Conservation (phyloP, 1,140 invertebrate genomes). For the Drosophila athabasca region DNA sequence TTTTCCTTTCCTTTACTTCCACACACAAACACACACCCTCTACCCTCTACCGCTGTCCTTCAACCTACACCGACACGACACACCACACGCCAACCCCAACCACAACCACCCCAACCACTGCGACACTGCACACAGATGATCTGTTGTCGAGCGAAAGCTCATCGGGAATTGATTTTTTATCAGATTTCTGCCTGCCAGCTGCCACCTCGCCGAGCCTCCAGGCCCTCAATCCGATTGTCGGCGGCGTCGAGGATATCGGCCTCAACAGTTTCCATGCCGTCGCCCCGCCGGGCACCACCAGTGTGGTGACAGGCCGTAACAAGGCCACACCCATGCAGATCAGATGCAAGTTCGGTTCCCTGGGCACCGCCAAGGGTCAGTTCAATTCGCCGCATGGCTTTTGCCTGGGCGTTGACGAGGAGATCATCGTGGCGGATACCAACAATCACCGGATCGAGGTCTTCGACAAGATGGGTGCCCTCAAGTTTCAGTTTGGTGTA, state of each 20-base stretch:
- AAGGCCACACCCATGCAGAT: conserved; percentile 93
- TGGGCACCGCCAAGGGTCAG: conserved; percentile 95
- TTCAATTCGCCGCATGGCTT: conserved; percentile 99
- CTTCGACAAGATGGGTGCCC: conserved; percentile 94
- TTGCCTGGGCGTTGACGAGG: conserved; percentile 96
- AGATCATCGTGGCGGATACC: conserved; percentile 97
- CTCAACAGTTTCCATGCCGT: conserved; percentile 79
- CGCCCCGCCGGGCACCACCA: conserved; percentile 64
- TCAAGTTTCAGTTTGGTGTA: conserved; percentile 95
- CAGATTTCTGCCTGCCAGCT: conserved; percentile 85
- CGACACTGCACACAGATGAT: conserved; percentile 62
- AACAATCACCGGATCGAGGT: conserved; percentile 98
- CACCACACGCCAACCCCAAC: conserved; percentile 18
- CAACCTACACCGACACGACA: conserved; percentile 4
- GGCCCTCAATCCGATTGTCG: conserved; percentile 76
- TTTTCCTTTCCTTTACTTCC: conserved; percentile 22
- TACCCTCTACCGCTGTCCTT: conserved; percentile 12
- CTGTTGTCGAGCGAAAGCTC: conserved; percentile 85
- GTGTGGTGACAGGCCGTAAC: conserved; percentile 85
- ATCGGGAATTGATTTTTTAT: conserved; percentile 84
- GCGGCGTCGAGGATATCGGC: conserved; percentile 70
- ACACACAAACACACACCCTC: conserved; percentile 14
- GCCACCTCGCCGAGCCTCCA: conserved; percentile 87
- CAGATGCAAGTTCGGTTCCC: conserved; percentile 95
- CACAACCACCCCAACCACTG: neutral